phyloP scores from a whole-genome alignment of 2,113 vertebrate genomes.

The Struthio camelus region DNA sequence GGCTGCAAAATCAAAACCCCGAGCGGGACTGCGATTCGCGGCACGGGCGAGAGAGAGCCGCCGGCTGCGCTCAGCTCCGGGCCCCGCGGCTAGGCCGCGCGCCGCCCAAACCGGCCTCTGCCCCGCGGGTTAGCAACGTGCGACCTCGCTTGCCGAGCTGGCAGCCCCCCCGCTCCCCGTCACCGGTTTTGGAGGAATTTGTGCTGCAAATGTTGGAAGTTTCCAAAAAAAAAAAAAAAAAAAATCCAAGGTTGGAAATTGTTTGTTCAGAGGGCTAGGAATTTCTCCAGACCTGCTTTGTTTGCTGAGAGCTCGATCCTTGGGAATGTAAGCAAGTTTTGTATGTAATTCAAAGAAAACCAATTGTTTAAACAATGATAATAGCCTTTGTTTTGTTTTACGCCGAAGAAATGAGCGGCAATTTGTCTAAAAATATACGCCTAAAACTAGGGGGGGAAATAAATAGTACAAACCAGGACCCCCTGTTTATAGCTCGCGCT shows the following conservation, averaged over 20 bases:
- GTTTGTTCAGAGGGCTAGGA: constrained; percentile 53
- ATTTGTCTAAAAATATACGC: constrained; percentile 68
- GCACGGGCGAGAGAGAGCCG: not conserved
- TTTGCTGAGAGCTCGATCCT: constrained; percentile 62
- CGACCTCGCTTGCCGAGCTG: not conserved
- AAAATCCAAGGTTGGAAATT: constrained; percentile 25
- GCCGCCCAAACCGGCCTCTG: fast-evolving
- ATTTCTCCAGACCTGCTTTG: constrained; percentile 69
- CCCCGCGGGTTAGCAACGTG: not conserved
- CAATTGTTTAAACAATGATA: constrained; percentile 70
- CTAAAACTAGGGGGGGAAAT: constrained; percentile 38
- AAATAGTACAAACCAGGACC: constrained; percentile 52
- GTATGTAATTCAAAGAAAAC: constrained; percentile 69
- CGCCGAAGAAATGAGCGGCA: constrained; percentile 27
- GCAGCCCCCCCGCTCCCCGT: not conserved
- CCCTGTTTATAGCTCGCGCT: constrained; percentile 59
- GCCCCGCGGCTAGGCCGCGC: not conserved
- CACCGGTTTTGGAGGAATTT: not conserved
- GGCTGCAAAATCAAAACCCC: fast-evolving
- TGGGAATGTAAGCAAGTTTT: constrained; percentile 69
- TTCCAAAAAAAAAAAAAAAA: not conserved
- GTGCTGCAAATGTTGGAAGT: not conserved
- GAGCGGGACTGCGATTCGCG: fast-evolving
- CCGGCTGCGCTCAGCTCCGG: fast-evolving
- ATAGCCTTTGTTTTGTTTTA: constrained; percentile 63